A percentile compares a stretch with the other conserved stretches of the same genome.
Conservation (phyloP, 2,797 vertebrate genomes). For the Enteromius anoplus region DNA sequence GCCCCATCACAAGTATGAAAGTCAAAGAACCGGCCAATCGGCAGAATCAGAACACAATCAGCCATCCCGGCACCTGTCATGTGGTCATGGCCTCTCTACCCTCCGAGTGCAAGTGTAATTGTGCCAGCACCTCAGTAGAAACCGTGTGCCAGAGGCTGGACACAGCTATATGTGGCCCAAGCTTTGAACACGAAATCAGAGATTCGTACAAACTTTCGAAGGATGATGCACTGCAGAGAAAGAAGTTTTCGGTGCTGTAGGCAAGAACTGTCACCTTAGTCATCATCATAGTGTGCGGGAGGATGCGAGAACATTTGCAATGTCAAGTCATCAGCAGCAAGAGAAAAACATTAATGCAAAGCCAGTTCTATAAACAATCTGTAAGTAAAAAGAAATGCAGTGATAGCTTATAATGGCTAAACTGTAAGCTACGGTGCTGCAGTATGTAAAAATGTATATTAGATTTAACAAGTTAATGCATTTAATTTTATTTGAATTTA, state of each 20-base stretch:
- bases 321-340: constrained; percentile 47
- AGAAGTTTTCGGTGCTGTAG: not conserved
- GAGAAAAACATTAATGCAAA: constrained; percentile 47
- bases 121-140: constrained; percentile 58
- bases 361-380: not conserved
- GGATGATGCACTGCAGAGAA: not conserved
- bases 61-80: constrained; percentile 22
- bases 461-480: not conserved
- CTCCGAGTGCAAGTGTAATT: constrained; percentile 45
- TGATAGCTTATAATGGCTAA: not conserved
- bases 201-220: not conserved
- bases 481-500: not conserved
- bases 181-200: not conserved
- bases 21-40: constrained; percentile 40
- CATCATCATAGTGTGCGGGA: not conserved
- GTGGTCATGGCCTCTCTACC: constrained; percentile 30
- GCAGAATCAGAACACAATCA: constrained; percentile 35
- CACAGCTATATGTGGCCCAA: not conserved
- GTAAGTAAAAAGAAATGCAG: not conserved
- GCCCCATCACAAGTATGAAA: not conserved
- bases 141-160: constrained; percentile 55
- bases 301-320: constrained; percentile 41
- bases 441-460: not conserved
- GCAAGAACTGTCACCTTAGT: not conserved
- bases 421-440: not conserved